Percentiles rank a stretch among this genome's conserved stretches.
Evolutionary conservation across 2,797 vertebrate genomes (phyloP).

Genomic region (Lacerta viridis): DNA sequence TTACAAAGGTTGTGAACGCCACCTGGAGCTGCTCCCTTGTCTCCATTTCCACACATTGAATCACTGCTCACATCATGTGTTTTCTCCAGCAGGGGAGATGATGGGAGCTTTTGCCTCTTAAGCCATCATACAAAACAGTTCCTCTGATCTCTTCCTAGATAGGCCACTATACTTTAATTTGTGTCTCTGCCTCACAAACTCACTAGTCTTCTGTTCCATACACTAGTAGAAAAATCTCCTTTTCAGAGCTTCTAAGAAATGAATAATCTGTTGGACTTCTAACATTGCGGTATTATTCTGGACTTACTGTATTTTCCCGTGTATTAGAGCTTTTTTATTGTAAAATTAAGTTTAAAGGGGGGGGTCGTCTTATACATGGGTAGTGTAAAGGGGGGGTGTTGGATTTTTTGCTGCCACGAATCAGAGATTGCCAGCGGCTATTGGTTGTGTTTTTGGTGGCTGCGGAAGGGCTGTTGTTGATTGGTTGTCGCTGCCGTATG

Average conservation of each 20-base stretch:
- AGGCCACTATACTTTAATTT: conserved; percentile 24
- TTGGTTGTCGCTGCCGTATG: no score
- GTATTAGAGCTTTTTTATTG: no score
- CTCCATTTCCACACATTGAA: neutral
- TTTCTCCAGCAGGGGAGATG: conserved; percentile 16
- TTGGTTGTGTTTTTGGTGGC: no score
- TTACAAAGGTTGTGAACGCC: neutral
- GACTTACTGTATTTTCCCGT: neutral
- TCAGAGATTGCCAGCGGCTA: no score
- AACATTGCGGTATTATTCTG: neutral
- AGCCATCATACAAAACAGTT: neutral
- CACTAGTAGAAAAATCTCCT: neutral
- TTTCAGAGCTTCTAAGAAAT: neutral
- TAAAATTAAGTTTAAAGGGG: no score
- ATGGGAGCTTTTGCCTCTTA: neutral
- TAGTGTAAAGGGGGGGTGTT: no score
- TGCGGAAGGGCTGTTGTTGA: no score
- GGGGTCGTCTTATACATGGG: no score
- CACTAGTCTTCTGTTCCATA: neutral
- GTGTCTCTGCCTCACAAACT: no score
- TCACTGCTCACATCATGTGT: neutral
- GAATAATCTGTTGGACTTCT: neutral
- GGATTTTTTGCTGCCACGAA: no score
- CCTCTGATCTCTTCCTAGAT: neutral
- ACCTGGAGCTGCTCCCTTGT: neutral